Evolutionary conservation across 1,140 invertebrate species (phyloP).

Genomic region (Drosophila lacertosa): DNA sequence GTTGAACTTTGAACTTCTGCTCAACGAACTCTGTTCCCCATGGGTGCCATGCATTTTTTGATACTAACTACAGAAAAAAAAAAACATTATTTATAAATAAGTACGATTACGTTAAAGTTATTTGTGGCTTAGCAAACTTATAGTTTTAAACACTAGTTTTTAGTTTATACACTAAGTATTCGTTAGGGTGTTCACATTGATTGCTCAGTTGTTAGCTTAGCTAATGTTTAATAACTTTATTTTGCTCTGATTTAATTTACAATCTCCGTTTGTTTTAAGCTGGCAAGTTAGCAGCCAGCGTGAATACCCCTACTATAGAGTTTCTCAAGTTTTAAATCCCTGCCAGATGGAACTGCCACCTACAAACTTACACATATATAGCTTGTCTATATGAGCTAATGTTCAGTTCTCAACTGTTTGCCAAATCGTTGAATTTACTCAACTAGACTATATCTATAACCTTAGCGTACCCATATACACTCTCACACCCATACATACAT

Average conservation of each 20-base stretch:
- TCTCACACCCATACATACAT: constrained; percentile 53
- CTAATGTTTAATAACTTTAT: too few relatives aligned
- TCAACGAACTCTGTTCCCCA: constrained; percentile 80
- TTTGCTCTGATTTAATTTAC: too few relatives aligned
- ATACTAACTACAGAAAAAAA: constrained; percentile 65
- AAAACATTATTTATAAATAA: constrained; percentile 42
- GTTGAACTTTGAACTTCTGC: constrained; percentile 44
- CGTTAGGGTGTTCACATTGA: not conserved
- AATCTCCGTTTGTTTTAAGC: too few relatives aligned
- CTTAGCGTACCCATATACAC: too few relatives aligned
- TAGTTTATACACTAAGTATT: constrained; percentile 34
- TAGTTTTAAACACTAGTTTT: constrained; percentile 72
- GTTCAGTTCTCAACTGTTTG: constrained; percentile 69
- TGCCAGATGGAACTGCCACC: constrained; percentile 2
- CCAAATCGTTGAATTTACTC: constrained; percentile 77
- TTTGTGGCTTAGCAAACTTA: constrained; percentile 82
- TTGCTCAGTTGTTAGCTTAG: too few relatives aligned
- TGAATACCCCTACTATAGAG: constrained; percentile 15
- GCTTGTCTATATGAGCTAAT: constrained; percentile 14
- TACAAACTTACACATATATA: too few relatives aligned
- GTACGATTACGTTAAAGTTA: constrained; percentile 39
- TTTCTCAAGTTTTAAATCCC: constrained; percentile 21
- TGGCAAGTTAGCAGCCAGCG: not conserved
- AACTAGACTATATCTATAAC: too few relatives aligned
- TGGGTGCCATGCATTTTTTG: constrained; percentile 81